Conservation (phyloP, 2,888 invertebrate species). For the Charanyca ferruginea region DNA sequence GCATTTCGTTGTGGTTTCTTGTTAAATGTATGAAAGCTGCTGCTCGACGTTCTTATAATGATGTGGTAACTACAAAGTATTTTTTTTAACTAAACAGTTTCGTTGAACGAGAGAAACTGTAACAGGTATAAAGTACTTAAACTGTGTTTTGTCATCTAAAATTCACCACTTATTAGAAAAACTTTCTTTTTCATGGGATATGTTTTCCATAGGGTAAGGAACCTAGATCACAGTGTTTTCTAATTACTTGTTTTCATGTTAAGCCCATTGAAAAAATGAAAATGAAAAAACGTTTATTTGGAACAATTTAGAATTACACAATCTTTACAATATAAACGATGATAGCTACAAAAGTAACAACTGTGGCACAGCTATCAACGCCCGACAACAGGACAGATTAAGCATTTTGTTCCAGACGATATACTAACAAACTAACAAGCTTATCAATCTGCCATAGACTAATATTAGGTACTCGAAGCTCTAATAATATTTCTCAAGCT, state of each 20-base stretch:
- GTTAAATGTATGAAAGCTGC: constrained; percentile 3
- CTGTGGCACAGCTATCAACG: too few relatives aligned
- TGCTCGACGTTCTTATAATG: constrained; percentile 24
- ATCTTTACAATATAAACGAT: too few relatives aligned
- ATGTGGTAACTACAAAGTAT: constrained; percentile 24
- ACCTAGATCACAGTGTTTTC: too few relatives aligned
- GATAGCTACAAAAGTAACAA: too few relatives aligned
- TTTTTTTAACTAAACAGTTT: neutral
- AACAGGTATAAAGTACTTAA: too few relatives aligned
- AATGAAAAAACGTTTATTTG: too few relatives aligned
- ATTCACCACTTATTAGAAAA: neutral
- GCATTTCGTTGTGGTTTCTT: constrained; percentile 29
- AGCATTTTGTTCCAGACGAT: too few relatives aligned
- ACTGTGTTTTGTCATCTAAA: neutral
- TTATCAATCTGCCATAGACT: neutral
- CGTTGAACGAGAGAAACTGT: neutral
- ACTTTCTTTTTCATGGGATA: neutral
- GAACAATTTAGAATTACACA: too few relatives aligned
- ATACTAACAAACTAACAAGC: constrained; percentile 1
- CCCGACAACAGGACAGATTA: too few relatives aligned
- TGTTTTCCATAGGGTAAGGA: neutral
- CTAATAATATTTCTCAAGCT: constrained; percentile 13
- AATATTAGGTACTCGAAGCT: constrained; percentile 5
- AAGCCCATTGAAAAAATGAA: too few relatives aligned
- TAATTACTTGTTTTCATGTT: too few relatives aligned